Evolutionary conservation across 2,888 invertebrate genomes (phyloP), one percentile per base, ranked within the genome.

Genomic region (Caenorhabditis sp.): DNA sequence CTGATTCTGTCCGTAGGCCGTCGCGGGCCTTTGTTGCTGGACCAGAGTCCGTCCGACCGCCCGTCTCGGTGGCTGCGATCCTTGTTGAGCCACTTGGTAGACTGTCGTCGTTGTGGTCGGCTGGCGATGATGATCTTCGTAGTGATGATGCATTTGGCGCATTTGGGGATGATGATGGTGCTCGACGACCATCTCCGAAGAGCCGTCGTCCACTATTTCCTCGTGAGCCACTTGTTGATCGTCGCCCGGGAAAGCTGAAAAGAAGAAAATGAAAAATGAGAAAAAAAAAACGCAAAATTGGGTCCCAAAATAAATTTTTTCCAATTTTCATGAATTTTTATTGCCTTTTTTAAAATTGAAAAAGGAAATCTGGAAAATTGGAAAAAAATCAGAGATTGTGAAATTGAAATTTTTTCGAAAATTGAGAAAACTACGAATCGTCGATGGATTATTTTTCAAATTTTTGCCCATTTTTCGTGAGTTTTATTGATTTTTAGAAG

Each of bases 121-220:
- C 9, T 18, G 47, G 2, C 18, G 51, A 22, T 13, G 51, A 24
- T 53, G 28, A 15, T 55, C 56, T n/a, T 32, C 32, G 56, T 56
- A 35, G 20, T 56, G 56, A n/a, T 32, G 56, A 26, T 56, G 56
- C 9, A 56, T 44, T 15, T 56, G 64, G 18, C 20, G 72, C 20
- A 40, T n/a, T n/a, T 51, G 61, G 18, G 26, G 68, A 20, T 56
- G 62, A 15, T 61, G 65, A 35, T 77, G 76, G 20, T 80, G 80
- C 26, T 74, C 80, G 3, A 74, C 58, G 9, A 51, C 47, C 53
- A 70, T 70, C n/a, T 81, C 76, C 3, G 62, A 37, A 1, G 47
- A 51, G 18, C 56, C 80, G 50, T 77, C 81, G 61, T 82, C 81
- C 5, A 82, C 81, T 11, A 82, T 77, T 44, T 82, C 81, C 53